A percentile compares a stretch with the other conserved stretches of the same genome.
phyloP scores from a whole-genome alignment of 1,140 invertebrate genomes.

The Lithobius niger region DNA sequence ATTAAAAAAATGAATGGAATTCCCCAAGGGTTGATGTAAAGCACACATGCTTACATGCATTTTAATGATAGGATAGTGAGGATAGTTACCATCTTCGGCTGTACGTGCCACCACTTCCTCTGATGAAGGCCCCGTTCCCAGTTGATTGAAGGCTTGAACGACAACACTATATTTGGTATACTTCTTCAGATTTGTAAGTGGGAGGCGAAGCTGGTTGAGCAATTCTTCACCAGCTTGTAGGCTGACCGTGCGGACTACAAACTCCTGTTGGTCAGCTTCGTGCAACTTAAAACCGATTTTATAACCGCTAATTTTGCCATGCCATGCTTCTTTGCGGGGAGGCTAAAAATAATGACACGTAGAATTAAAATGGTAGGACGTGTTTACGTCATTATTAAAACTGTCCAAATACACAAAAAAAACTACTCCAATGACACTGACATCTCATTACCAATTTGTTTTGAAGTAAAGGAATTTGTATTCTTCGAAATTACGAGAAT shows the following conservation, averaged over 20 bases:
- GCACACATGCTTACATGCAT: too few species aligned
- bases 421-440: too few species aligned
- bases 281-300: background rate
- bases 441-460: too few species aligned
- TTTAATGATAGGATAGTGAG: too few species aligned
- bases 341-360: slow-evolving; percentile 13
- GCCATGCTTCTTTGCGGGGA: background rate
- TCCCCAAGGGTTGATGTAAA: too few species aligned
- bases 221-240: background rate
- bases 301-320: slow-evolving; percentile 1
- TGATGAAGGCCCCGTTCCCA: slow-evolving; percentile 34
- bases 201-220: background rate
- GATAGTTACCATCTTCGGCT: slow-evolving; percentile 33
- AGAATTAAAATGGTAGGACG: too few species aligned
- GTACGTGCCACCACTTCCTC: slow-evolving; percentile 28
- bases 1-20: too few species aligned
- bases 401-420: too few species aligned
- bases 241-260: background rate
- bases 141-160: slow-evolving; percentile 33
- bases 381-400: too few species aligned
- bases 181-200: slow-evolving; percentile 44
- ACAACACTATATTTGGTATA: slow-evolving; percentile 34
- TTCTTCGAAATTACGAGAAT: too few species aligned
- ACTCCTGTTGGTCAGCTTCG: background rate
- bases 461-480: too few species aligned